Base-by-base conservation (phyloP, 2,797 vertebrate genomes). In the Ptychobarbus kaznakovi region DNA sequence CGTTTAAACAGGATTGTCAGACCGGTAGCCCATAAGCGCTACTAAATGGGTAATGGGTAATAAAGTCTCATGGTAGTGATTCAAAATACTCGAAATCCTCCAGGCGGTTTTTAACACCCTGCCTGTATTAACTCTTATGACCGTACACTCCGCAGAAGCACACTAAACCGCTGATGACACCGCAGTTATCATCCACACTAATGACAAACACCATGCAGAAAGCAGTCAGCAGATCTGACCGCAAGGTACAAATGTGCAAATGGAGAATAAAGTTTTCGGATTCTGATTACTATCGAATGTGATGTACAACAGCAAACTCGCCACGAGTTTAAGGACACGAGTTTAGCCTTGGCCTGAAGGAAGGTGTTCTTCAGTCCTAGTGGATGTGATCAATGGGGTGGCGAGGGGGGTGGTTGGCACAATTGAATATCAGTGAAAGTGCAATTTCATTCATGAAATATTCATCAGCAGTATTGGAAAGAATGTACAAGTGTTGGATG, bases 371-470 rank as follows among this genome's bases (percentile, higher is more conserved):
- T 74, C 38, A 90, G 91, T 92, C 15, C 38, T 32, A 91, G 90
- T 81, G 90, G 88, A 87, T 85, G 86, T 89, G 80, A 93, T 93
- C 90, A 92, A 86, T 88, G 58, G 61, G 46, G 78, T 86, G 82
- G 84, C 83, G 58, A n/a, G 80, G 40, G 49, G 65, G 35, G 6
- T 6, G 3, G 61, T 82, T 69, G 83, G 91, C 91, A 92, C 85
- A 91, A 90, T 89, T 70, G 74, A 87, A 88, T 90, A 90, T 93
- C 89, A 84, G 86, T 86, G 88, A 84, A 91, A 92, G 91, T 91
- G 91, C 92, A 92, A 93, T 94, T 93, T 92, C 63, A 78, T 83
- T 85, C 91, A 93, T 94, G 93, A 91, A 94, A 94, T 94, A 94
- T 94, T 94, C 93, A 94, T 86, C 86, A 76, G 87, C 58, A 75